Conservation (phyloP, 1,140 invertebrate species). For the Drosophila mauritiana region DNA sequence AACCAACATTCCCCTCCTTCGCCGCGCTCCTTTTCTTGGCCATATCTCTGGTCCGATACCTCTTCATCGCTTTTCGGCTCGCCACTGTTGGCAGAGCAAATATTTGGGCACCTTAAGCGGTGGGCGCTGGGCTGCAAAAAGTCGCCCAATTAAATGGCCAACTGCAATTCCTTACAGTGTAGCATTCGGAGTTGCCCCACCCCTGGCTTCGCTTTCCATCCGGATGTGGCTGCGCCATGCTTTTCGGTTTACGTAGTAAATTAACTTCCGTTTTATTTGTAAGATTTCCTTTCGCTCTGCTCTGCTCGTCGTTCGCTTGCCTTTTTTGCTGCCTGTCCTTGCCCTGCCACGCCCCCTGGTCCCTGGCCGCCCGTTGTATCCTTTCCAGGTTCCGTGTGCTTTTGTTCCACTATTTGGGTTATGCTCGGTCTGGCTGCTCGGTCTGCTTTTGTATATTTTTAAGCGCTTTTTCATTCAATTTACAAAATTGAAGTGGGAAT, state of each 20-base stretch:
- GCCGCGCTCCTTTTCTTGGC: background rate
- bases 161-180: conserved; percentile 64
- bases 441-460: conserved; percentile 82
- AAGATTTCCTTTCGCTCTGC: conserved; percentile 80
- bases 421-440: conserved; percentile 44
- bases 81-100: conserved; percentile 70
- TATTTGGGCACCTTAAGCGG: conserved; percentile 78
- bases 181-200: conserved; percentile 30
- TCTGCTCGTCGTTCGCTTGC: conserved; percentile 73
- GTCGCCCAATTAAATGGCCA: conserved; percentile 77
- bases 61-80: conserved; percentile 21
- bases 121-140: conserved; percentile 51
- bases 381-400: conserved; percentile 42
- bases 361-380: conserved; percentile 5
- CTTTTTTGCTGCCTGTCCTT: conserved; percentile 47
- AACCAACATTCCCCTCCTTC: background rate
- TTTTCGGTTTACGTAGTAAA: conserved; percentile 84
- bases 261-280: conserved; percentile 84
- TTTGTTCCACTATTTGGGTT: conserved; percentile 77
- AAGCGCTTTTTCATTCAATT: conserved; percentile 84
- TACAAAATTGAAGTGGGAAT: conserved; percentile 84
- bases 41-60: background rate
- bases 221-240: conserved; percentile 82
- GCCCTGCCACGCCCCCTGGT: conserved; percentile 7
- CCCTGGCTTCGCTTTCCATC: conserved; percentile 8